Percentiles rank a stretch among this genome's conserved stretches.
phyloP scores from a whole-genome alignment of 1,140 invertebrate genomes.

The Scaptomyza pallida region DNA sequence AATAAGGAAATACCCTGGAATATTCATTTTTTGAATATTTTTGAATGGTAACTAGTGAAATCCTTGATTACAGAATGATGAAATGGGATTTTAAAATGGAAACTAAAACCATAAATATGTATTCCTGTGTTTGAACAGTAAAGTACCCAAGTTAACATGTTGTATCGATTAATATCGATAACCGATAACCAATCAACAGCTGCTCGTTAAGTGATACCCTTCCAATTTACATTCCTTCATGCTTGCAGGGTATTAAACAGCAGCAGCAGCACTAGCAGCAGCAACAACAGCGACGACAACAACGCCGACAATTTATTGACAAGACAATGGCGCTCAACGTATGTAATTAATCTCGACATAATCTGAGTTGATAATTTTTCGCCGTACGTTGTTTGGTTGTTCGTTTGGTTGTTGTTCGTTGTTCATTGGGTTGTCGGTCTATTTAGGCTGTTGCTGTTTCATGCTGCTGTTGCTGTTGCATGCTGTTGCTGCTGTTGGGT shows the following conservation, averaged over 20 bases:
- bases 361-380: slow-evolving; percentile 81
- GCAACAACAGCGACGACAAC: slow-evolving; percentile 43
- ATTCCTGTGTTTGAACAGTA: no score
- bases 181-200: neutral
- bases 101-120: no score
- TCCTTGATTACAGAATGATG: no score
- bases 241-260: slow-evolving; percentile 27
- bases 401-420: slow-evolving; percentile 30
- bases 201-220: neutral
- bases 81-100: no score
- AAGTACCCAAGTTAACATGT: no score
- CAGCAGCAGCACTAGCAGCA: slow-evolving; percentile 52
- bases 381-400: slow-evolving; percentile 53
- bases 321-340: slow-evolving; percentile 80
- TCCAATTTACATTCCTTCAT: neutral
- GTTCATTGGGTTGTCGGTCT: slow-evolving; percentile 57
- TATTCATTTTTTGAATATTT: no score
- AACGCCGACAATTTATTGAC: slow-evolving; percentile 78
- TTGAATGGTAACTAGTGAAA: no score
- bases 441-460: slow-evolving; percentile 54
- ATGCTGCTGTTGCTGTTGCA: slow-evolving; percentile 16
- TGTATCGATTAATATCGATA: no score
- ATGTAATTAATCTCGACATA: slow-evolving; percentile 82
- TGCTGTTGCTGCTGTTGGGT: neutral
- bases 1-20: slow-evolving; percentile 1